A percentile compares a stretch with the other conserved stretches of the same genome.
phyloP scores from a whole-genome alignment of 2,888 invertebrate genomes.

The Meloe dianella region DNA sequence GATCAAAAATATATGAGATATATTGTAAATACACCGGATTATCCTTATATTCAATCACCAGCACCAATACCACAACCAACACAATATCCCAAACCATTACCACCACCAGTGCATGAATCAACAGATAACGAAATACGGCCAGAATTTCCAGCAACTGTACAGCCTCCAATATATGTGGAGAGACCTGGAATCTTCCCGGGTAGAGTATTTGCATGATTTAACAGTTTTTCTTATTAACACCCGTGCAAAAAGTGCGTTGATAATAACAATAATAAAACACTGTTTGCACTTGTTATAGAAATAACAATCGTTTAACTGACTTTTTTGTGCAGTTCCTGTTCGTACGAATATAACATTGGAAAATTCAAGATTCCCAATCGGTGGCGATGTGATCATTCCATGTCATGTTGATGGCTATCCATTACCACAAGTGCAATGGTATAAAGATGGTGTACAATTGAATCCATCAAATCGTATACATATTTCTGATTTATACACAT shows the following conservation, averaged over 20 bases:
- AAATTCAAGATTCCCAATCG: slow-evolving; percentile 66
- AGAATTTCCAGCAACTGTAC: slow-evolving; percentile 8
- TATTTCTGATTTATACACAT: slow-evolving; percentile 66
- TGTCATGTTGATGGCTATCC: slow-evolving; percentile 83
- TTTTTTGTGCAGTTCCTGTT: slow-evolving; percentile 66
- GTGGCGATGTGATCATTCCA: slow-evolving; percentile 71
- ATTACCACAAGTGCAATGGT: slow-evolving; percentile 79
- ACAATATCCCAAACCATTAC: slow-evolving; percentile 43
- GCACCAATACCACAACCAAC: slow-evolving; percentile 33
- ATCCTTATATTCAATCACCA: slow-evolving; percentile 47
- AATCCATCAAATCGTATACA: slow-evolving; percentile 65
- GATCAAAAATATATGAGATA: slow-evolving; percentile 68
- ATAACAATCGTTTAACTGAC: slow-evolving; percentile 26
- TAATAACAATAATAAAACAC: no score
- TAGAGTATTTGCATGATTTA: slow-evolving; percentile 14
- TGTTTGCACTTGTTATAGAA: slow-evolving; percentile 10
- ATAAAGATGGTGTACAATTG: slow-evolving; percentile 72
- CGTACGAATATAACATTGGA: slow-evolving; percentile 67
- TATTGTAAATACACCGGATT: slow-evolving; percentile 63
- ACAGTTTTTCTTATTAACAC: neutral
- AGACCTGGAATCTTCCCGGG: slow-evolving; percentile 26
- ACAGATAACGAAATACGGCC: slow-evolving; percentile 23
- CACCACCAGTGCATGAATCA: slow-evolving; percentile 39
- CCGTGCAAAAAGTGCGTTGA: no score
- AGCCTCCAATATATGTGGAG: slow-evolving; percentile 48